Evolutionary conservation across 2,113 vertebrate species (phyloP), one percentile per base, ranked within the genome.

Genomic region (Pteropus alecto): DNA sequence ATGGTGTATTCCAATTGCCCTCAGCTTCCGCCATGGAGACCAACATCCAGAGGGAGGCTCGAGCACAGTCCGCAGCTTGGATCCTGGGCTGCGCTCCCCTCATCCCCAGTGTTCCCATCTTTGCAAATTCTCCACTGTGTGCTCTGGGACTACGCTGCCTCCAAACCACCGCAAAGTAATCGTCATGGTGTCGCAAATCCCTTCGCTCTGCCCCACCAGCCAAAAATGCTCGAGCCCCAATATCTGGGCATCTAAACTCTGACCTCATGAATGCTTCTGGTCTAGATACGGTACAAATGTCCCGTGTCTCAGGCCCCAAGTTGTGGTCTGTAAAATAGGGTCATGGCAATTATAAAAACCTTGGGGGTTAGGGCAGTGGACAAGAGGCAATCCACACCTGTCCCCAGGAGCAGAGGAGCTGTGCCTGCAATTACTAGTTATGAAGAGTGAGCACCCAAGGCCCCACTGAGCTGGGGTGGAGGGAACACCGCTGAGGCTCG

Each of bases 11-110:
- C 21, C n/a, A 11, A 1, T 3, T 3, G 24, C 30, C 38, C 33
- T 65, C 33, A 1, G 19, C 30, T 30, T 19, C 1, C 6, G 8
- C 77, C 33, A 0, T 0, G 43, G 28, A 67, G 46, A 26, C 18
- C 38, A 33, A 56, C 68, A 22, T 8, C 15, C 65, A 16, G 54
- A 33, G 38, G 19, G 58, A 78, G 54, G 28, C 11, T 24, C 11
- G 10, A 8, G 8, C 9, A 15, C 3, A 3, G 6, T 58, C 35
- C 10, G 63, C 35, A 19, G 26, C 46, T 8, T 3, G 22, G 28
- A 8, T 21, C 26, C 24, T 61, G 41, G 33, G 9, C 12, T 30
- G 26, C 28, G n/a, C 38, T 19, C 41, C 48, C 19, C 6, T 6
- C 51, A 10, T 21, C 38, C 21, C 13, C 12, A 4, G 51, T 3